Conservation (phyloP, 2,888 invertebrate species). For the Phaonia tiefii region DNA sequence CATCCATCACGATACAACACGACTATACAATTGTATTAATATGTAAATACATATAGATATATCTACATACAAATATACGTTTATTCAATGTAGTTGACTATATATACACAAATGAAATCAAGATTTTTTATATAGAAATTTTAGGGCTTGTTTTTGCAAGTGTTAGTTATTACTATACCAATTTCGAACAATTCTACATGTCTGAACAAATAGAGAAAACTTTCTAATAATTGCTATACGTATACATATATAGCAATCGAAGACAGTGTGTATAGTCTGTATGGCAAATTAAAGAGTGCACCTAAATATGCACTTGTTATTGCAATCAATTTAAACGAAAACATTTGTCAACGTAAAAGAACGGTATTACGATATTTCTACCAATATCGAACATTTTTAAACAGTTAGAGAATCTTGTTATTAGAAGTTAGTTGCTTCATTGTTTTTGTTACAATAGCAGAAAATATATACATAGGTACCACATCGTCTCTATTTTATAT, state of each 20-base stretch:
- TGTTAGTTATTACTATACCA: slow-evolving; percentile 16
- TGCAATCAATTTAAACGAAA: neutral
- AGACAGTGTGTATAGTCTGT: no score
- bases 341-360: slow-evolving; percentile 23
- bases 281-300: slow-evolving; percentile 19
- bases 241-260: neutral
- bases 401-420: no score
- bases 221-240: slow-evolving; percentile 18
- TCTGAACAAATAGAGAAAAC: slow-evolving; percentile 12
- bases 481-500: slow-evolving; percentile 26
- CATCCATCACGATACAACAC: slow-evolving; percentile 30
- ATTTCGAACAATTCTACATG: neutral
- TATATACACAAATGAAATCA: slow-evolving; percentile 55
- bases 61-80: slow-evolving; percentile 21
- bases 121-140: slow-evolving; percentile 52
- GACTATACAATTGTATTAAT: slow-evolving; percentile 58
- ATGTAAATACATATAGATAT: slow-evolving; percentile 58
- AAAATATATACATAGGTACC: slow-evolving; percentile 28
- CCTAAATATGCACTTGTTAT: slow-evolving; percentile 31
- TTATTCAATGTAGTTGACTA: slow-evolving; percentile 36
- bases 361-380: no score
- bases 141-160: slow-evolving; percentile 46
- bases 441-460: no score
- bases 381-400: no score
- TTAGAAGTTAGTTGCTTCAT: no score